These are phyloP conservation scores for Mercenaria mercenaria DNA, from an alignment of 1,140 invertebrate genomes.

Conservation along the genomic window DNA sequence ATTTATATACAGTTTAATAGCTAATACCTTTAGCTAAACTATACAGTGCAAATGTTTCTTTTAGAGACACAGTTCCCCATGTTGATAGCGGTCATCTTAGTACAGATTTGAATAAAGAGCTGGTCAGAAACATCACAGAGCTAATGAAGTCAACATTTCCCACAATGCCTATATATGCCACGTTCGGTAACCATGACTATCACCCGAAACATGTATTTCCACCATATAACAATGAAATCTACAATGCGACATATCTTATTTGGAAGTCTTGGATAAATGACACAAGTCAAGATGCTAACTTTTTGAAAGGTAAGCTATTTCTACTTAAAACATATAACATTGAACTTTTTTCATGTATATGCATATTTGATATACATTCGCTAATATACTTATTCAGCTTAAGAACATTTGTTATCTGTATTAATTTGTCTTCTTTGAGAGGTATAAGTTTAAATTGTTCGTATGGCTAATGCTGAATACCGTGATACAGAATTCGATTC, in stretches of 20 bases:
- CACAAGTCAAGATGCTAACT: constrained; percentile 53
- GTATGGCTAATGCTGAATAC: too few species aligned
- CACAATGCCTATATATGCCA: constrained; percentile 64
- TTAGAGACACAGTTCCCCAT: constrained; percentile 75
- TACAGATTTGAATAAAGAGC: constrained; percentile 65
- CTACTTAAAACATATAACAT: neutral
- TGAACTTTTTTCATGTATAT: too few species aligned
- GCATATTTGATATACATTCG: too few species aligned
- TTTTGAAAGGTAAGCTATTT: constrained; percentile 67
- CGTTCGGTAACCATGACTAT: constrained; percentile 78
- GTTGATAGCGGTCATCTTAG: constrained; percentile 55
- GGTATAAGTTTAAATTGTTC: too few species aligned
- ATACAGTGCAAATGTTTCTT: too few species aligned
- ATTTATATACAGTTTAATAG: too few species aligned
- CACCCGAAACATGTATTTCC: constrained; percentile 69
- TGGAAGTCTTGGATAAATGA: constrained; percentile 73
- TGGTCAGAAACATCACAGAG: constrained; percentile 71
- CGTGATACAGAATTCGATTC: too few species aligned
- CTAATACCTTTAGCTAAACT: too few species aligned
- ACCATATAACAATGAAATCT: constrained; percentile 48
- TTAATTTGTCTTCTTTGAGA: too few species aligned
- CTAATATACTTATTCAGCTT: too few species aligned
- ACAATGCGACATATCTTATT: constrained; percentile 64
- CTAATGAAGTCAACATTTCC: constrained; percentile 65
- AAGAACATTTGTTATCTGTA: too few species aligned